A percentile compares a stretch with the other conserved stretches of the same genome.
These are phyloP conservation scores for Graptemys geographica DNA, from an alignment of 2,797 vertebrate genomes.

Conservation along the genomic window DNA sequence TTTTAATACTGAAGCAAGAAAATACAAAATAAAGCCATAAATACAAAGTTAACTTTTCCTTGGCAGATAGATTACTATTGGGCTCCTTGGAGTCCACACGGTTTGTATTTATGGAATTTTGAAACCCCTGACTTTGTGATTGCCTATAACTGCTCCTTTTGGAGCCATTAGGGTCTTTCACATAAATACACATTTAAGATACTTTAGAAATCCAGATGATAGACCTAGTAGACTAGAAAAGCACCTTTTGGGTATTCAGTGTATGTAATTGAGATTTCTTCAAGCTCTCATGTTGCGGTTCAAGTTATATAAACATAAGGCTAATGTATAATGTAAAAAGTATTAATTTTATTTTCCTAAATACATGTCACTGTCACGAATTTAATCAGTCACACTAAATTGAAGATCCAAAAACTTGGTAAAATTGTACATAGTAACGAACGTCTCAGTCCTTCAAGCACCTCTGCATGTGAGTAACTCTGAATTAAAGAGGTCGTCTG, in stretches of 20 bases:
- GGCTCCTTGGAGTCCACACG: background rate
- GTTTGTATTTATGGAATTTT: background rate
- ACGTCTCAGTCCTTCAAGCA: background rate
- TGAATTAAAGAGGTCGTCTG: rapidly evolving
- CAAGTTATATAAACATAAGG: background rate
- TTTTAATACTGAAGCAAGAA: background rate
- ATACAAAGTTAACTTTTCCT: background rate
- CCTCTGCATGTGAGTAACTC: background rate
- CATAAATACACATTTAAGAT: background rate
- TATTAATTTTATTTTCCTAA: background rate
- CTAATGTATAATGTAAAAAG: background rate
- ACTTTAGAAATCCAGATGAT: constrained; percentile 35
- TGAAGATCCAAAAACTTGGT: background rate
- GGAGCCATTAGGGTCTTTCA: constrained; percentile 3
- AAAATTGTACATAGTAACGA: background rate
- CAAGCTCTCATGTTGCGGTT: background rate
- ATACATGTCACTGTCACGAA: background rate
- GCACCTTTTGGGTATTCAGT: background rate
- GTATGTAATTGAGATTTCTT: constrained; percentile 10
- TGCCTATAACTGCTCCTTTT: constrained; percentile 2
- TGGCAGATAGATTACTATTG: background rate
- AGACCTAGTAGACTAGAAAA: background rate
- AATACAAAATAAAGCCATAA: background rate
- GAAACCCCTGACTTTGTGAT: background rate
- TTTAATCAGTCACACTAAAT: background rate